Evolutionary conservation across 2,113 vertebrate species (phyloP), one percentile per base, ranked within the genome.

Genomic region (Anarrhichthys ocellatus): DNA sequence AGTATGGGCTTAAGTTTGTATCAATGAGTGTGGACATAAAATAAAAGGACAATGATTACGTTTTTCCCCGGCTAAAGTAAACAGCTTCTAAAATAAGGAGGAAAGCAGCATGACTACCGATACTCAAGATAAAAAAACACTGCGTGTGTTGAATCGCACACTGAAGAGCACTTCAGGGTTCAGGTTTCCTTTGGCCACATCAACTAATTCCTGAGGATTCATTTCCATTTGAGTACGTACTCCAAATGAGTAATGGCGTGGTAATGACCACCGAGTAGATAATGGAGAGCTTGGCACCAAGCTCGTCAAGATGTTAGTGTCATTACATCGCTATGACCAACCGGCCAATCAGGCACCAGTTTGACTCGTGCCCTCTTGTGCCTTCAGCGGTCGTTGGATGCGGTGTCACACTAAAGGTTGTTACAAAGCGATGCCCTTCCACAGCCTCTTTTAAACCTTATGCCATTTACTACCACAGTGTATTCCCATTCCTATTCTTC

Each of bases 201-300:
- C 78, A 81, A 76, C 77, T 80, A 73, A 85, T 65, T 85, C 54
- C 64, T 69, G 64, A 77, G 9, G 72, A 89, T 80, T 84, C 13
- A 80, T 90, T 86, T 89, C 54, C 75, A 84, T 86, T 88, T 75
- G 79, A 77, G 63, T 83, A 71, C 68, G n/a, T 54, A 71, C 68
- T 71, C 68, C 32, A 78, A 80, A 85, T 88, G 88, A 92, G 73
- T 92, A 90, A 94, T 80, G 72, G 44, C 10, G 40, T 29, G 66
- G 32, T 87, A 84, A 87, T 87, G 84, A 91, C 89, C 89, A 87
- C 29, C 56, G 73, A 84, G 64, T 56, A 85, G 83, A 86, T 89
- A 90, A 92, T 88, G 81, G 84, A 87, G 81, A 83, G 86, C 86
- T 74, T 81, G 82, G 80, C 91, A 87, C 74, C 27, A 54, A 87